phyloP scores from a whole-genome alignment of 2,888 invertebrate genomes.

The Hirtodrosophila duncani region DNA sequence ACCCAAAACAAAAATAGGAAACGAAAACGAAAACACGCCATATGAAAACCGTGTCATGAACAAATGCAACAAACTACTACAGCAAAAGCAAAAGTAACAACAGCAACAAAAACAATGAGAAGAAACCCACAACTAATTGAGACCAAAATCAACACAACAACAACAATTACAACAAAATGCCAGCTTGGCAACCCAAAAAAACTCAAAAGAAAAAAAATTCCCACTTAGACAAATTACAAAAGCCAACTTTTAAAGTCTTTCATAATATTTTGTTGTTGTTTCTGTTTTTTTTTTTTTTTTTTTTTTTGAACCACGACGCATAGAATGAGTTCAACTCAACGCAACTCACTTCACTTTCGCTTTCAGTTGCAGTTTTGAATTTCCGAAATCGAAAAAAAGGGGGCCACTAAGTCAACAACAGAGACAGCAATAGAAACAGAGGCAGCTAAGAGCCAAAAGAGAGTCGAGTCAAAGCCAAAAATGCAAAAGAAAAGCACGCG shows the following conservation, averaged over 20 bases:
- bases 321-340: too few species aligned
- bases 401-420: conserved; percentile 65
- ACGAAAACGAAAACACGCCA: conserved; percentile 60
- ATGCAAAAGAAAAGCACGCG: too few species aligned
- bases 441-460: conserved; percentile 12
- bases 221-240: conserved; percentile 51
- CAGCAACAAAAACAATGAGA: conserved; percentile 36
- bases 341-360: conserved; percentile 78
- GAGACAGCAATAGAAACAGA: background rate
- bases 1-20: conserved; percentile 40
- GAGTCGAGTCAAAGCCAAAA: too few species aligned
- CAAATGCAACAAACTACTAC: conserved; percentile 67
- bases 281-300: too few species aligned
- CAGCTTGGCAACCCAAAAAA: conserved; percentile 43
- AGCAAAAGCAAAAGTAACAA: conserved; percentile 43
- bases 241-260: conserved; percentile 46
- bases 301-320: too few species aligned
- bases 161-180: conserved; percentile 11
- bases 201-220: conserved; percentile 25
- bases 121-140: conserved; percentile 58
- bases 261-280: conserved; percentile 45
- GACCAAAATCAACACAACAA: conserved; percentile 34
- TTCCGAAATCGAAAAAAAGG: conserved; percentile 48
- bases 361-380: conserved; percentile 65
- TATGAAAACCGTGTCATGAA: conserved; percentile 73